Percentiles rank a stretch among this genome's conserved stretches.
These are phyloP conservation scores for Dryadula phaetusa DNA, from an alignment of 2,888 invertebrate genomes.

Conservation along the genomic window DNA sequence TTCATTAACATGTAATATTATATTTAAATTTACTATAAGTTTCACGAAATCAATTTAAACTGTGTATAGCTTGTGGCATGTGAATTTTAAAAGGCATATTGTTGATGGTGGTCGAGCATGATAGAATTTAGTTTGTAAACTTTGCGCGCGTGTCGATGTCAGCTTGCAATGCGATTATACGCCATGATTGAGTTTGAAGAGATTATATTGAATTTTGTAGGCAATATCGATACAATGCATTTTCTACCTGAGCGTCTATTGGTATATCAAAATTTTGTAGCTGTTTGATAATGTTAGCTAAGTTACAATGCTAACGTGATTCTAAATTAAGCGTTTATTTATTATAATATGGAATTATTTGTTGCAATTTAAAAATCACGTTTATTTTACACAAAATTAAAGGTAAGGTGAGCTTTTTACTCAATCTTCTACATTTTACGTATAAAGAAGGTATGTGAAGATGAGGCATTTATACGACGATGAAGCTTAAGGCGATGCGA, in stretches of 20 bases:
- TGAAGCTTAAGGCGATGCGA: conserved; percentile 5
- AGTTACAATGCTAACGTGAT: background rate
- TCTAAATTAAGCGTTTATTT: background rate
- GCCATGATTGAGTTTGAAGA: background rate
- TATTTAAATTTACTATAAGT: background rate
- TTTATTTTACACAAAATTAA: background rate
- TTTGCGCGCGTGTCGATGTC: conserved; percentile 3
- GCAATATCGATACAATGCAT: background rate
- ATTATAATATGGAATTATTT: background rate
- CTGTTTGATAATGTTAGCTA: too few relatives aligned
- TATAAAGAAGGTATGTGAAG: background rate
- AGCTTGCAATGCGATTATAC: background rate
- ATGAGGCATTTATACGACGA: conserved; percentile 6
- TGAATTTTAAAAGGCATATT: background rate
- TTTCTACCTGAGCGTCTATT: background rate
- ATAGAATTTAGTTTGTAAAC: background rate
- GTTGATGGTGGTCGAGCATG: background rate
- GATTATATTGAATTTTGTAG: conserved; percentile 9
- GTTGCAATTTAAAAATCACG: background rate
- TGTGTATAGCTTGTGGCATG: background rate
- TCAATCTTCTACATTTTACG: conserved; percentile 1
- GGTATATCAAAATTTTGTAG: background rate
- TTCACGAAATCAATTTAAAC: background rate
- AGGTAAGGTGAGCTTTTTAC: conserved; percentile 5
- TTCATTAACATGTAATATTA: background rate